Conservation (phyloP, 2,888 invertebrate genomes). For the Oxycera nigricornis region DNA sequence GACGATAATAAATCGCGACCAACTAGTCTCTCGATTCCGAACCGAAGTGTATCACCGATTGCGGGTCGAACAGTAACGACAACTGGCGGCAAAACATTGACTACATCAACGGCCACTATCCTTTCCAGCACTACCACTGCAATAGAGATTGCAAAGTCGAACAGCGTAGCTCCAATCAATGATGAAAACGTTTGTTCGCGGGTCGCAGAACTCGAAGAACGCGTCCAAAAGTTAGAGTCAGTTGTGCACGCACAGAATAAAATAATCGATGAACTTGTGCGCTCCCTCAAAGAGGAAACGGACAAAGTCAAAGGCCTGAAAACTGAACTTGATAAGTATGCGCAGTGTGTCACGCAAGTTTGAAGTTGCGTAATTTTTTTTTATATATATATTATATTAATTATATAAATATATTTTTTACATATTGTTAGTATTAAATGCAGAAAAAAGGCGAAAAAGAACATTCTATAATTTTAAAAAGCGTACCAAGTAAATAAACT, state of each 20-base stretch:
- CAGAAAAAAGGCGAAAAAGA: neutral
- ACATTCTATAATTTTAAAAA: slow-evolving; percentile 8
- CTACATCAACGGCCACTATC: slow-evolving; percentile 45
- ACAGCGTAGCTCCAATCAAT: slow-evolving; percentile 11
- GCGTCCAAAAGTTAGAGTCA: slow-evolving; percentile 58
- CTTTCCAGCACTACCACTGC: slow-evolving; percentile 22
- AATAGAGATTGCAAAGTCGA: slow-evolving; percentile 12
- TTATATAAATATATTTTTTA: slow-evolving; percentile 37
- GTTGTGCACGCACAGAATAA: slow-evolving; percentile 61
- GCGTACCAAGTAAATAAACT: slow-evolving; percentile 25
- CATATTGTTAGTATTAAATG: slow-evolving; percentile 35
- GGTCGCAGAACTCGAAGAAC: slow-evolving; percentile 57
- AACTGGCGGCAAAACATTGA: slow-evolving; percentile 41
- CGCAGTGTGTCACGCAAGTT: slow-evolving; percentile 76
- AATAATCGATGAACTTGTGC: slow-evolving; percentile 70
- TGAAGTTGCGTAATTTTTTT: slow-evolving; percentile 57
- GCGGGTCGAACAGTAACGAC: slow-evolving; percentile 40
- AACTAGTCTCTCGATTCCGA: slow-evolving; percentile 57
- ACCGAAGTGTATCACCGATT: slow-evolving; percentile 57
- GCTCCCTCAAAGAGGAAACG: slow-evolving; percentile 68
- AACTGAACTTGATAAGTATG: slow-evolving; percentile 72
- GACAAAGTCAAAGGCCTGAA: slow-evolving; percentile 71
- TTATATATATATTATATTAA: slow-evolving; percentile 16
- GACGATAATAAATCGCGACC: slow-evolving; percentile 57
- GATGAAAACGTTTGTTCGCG: slow-evolving; percentile 49